Conservation (phyloP, 2,888 invertebrate genomes). For the Pristionchus fissidentatus region DNA sequence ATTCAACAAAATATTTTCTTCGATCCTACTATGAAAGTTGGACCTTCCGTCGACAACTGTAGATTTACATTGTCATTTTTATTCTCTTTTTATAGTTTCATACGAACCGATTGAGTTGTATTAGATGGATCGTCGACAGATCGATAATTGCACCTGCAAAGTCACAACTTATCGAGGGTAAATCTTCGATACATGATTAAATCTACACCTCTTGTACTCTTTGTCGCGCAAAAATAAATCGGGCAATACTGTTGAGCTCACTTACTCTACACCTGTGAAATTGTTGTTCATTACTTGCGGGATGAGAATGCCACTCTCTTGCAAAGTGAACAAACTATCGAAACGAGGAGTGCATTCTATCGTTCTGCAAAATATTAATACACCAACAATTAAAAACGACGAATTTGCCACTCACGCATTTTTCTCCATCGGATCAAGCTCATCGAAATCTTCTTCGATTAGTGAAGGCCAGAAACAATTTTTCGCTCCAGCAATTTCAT, state of each 20-base stretch:
- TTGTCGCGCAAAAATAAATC: too few species aligned
- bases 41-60: background rate
- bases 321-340: background rate
- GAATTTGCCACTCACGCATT: background rate
- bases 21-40: background rate
- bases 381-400: background rate
- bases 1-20: background rate
- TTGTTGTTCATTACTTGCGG: background rate
- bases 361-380: background rate
- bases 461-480: constrained; percentile 6
- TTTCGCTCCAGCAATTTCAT: background rate
- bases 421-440: background rate
- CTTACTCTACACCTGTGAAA: background rate
- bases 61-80: too few species aligned
- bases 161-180: background rate
- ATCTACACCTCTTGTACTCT: too few species aligned
- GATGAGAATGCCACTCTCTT: background rate
- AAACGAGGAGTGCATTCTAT: background rate
- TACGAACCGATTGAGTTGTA: background rate
- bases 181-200: too few species aligned
- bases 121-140: background rate
- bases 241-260: background rate
- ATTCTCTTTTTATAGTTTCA: background rate
- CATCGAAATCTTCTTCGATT: background rate
- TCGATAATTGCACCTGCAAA: background rate